Base-by-base conservation (phyloP, 2,113 vertebrate species). In the Bungarus multicinctus region DNA sequence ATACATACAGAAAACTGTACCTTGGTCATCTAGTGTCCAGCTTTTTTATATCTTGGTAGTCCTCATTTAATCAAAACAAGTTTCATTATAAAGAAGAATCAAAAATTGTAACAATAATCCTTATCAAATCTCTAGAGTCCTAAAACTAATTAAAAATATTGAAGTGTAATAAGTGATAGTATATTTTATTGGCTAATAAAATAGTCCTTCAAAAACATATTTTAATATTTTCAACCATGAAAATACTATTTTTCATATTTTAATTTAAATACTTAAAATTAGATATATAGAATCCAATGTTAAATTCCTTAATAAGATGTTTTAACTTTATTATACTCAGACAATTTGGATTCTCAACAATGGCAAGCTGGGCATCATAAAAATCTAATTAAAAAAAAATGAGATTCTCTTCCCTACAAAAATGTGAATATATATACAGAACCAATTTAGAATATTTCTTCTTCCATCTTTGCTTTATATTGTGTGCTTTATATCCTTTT, bases 151-250 rank as follows among this genome's bases (percentile, higher is more conserved):
- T 85, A 57, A 39, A 39, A 57, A 47, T 45, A 14, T 54, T 69
- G 6, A 88, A 86, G 9, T 87, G 30, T 94, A 95, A 92, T 86
- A 93, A 94, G 87, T 90, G 93, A 6, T 87, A 92, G 2, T 53
- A 14, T 53, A 53, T 12, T 14, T 53, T 53, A 53, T 53, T 14
- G 52, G 12, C 52, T 53, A 53, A 53, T 53, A 53, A 14, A 52
- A 52, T 52, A n/a, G 27, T 95, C 25, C 93, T 96, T 96, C 94
- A 92, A 45, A 45, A 86, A 74, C 86, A 64, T 58, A 92, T 64
- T 93, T 60, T 60, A 27, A 30, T 11, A 60, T 60, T 60, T 60
- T 96, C 95, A 94, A 12, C 95, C 93, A 93, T 91, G 45, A 91
- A 93, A 94, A 91, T 93, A 27, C 25, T 30, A 64, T 91, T 94